Conservation (phyloP, 2,888 invertebrate species). For the Folsomia candida region DNA sequence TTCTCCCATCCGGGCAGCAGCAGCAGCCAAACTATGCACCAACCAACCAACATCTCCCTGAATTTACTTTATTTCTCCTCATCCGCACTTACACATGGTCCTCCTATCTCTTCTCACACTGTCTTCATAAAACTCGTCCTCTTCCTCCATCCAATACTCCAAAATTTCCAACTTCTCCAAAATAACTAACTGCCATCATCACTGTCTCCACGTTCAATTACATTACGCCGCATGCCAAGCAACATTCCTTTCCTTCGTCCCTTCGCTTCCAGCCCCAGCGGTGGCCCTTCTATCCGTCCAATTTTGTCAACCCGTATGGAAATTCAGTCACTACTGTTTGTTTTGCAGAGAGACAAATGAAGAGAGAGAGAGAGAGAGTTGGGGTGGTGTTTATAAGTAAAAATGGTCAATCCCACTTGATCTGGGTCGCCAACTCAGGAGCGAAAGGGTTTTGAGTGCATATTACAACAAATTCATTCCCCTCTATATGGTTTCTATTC, state of each 20-base stretch:
- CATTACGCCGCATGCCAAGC: neutral
- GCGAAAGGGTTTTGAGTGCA: neutral
- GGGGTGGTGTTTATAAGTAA: too few species aligned
- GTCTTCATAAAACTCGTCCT: conserved; percentile 11
- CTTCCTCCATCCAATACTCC: conserved; percentile 5
- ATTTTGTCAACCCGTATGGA: neutral
- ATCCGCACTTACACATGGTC: neutral
- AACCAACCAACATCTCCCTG: conserved; percentile 27
- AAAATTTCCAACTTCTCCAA: neutral
- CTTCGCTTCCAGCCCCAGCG: neutral
- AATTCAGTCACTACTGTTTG: neutral
- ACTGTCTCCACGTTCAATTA: conserved; percentile 9
- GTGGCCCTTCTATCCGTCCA: neutral
- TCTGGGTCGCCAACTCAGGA: neutral
- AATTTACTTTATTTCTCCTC: conserved; percentile 35
- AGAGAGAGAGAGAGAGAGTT: too few species aligned
- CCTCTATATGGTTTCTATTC: neutral
- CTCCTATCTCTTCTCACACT: conserved; percentile 18
- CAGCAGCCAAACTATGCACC: conserved; percentile 27
- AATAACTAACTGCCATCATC: neutral
- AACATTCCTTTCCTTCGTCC: neutral
- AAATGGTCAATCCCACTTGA: neutral
- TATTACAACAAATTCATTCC: neutral
- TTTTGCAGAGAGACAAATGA: neutral
- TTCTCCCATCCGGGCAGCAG: conserved; percentile 6